Evolutionary conservation across 2,113 vertebrate species (phyloP), one percentile per base, ranked within the genome.

Genomic region (Cercopithecus mona): DNA sequence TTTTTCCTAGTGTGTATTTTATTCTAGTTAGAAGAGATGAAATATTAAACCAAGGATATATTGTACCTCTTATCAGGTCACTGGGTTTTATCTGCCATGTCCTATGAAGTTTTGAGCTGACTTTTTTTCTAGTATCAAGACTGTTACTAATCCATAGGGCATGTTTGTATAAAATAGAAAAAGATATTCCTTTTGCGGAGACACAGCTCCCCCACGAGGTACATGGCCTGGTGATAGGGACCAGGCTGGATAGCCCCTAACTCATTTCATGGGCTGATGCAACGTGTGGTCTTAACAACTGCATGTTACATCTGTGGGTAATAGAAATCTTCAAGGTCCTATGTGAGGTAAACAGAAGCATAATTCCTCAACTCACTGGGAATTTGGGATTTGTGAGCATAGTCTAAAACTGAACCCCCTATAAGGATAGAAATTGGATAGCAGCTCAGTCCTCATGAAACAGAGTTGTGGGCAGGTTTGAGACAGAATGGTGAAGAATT

Each of bases 31-130:
- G 79, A 98, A 97, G 76, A 80, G 73, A 97, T 96, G 97, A 97
- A 98, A 92, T 98, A 97, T 98, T 98, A 98, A 96, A 88, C 83
- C 84, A 97, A 98, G 92, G 91, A 97, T 97, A 97, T 96, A 90
- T 82, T 1, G 32, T 95, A 75, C 94, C 57, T 97, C 94, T 97
- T 87, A 68, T 88, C 96, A 96, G 88, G 16, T 80, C 32, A 59
- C 40, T 95, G 25, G 16, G 17, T 93, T 97, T 97, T 88, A 79
- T 82, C 70, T 83, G 40, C 11, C 6, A 6, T 17, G 50, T 35
- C 40, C 57, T 94, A 0, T 75, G 2, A 1, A 84, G 30, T 87
- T 94, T 90, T 64, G 17, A 1, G 57, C n/a, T 96, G 90, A 55
- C 30, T 30, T 93, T 89, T 89, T 80, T 43, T 79, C 35, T 20